Evolutionary conservation across 2,888 invertebrate species (phyloP).

Genomic region (Cantharis rustica): DNA sequence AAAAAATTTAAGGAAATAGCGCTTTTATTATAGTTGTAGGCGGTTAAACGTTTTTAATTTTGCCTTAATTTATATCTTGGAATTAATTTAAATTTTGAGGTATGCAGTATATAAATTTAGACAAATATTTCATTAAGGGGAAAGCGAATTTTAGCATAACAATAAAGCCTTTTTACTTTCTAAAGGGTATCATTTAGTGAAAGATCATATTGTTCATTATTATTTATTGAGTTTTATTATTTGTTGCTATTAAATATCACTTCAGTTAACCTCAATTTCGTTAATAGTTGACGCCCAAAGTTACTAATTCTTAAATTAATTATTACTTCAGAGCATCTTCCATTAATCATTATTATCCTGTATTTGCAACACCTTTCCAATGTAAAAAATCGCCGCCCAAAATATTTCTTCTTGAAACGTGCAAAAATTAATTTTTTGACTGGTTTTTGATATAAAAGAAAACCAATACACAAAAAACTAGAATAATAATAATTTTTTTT

Average conservation of each 20-base stretch:
- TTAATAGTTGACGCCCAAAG: neutral
- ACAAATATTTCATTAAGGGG: neutral
- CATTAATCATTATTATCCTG: neutral
- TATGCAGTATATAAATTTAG: neutral
- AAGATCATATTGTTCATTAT: neutral
- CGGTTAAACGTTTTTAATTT: neutral
- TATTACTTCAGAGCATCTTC: neutral
- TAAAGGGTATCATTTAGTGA: neutral
- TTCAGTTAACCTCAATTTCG: neutral
- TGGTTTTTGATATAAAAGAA: too few relatives aligned
- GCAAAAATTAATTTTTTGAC: too few relatives aligned
- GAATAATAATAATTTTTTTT: neutral
- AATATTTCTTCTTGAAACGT: too few relatives aligned
- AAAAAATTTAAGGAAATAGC: neutral
- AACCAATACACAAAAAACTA: too few relatives aligned
- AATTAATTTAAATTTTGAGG: neutral
- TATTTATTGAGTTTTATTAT: neutral
- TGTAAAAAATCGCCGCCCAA: too few relatives aligned
- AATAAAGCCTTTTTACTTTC: neutral
- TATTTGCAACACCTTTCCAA: too few relatives aligned
- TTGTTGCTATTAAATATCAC: neutral
- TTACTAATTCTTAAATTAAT: neutral
- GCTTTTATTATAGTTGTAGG: neutral
- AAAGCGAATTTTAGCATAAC: neutral
- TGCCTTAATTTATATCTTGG: neutral